Conservation (phyloP, 2,113 vertebrate genomes). For the Zosterops hypoxanthus region DNA sequence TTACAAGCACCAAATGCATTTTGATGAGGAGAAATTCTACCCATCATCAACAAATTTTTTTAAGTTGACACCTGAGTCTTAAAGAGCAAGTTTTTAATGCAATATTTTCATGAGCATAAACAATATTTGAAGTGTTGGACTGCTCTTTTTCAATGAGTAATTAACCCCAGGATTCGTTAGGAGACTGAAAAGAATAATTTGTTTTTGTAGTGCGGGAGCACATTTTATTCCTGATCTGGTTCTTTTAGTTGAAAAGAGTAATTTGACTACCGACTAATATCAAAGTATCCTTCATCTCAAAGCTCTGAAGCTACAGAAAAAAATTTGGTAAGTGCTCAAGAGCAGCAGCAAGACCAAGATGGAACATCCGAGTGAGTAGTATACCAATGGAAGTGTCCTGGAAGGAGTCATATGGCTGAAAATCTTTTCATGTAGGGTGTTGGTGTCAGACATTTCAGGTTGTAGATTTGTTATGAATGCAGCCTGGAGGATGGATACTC, state of each 20-base stretch:
- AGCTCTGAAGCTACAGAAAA: neutral
- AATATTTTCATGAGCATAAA: neutral
- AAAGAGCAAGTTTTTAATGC: neutral
- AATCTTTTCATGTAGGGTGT: neutral
- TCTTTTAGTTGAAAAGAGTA: neutral
- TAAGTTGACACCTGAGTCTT: neutral
- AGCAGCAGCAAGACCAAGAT: neutral
- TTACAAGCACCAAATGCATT: neutral
- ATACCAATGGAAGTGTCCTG: accelerated
- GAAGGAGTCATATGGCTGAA: neutral
- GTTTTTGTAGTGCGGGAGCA: neutral
- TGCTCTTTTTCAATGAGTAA: neutral
- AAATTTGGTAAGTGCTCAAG: neutral
- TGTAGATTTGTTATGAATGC: neutral
- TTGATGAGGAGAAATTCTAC: neutral
- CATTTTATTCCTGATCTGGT: neutral
- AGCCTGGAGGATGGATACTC: accelerated
- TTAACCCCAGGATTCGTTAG: neutral
- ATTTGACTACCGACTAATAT: neutral
- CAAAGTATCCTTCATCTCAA: neutral
- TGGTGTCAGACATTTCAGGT: neutral
- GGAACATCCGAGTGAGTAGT: neutral
- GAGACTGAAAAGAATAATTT: neutral
- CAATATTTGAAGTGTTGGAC: neutral
- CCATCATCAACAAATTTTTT: neutral